A percentile compares a stretch with the other conserved stretches of the same genome.
phyloP scores from a whole-genome alignment of 2,797 vertebrate species.

The Toxotes lorentzi region DNA sequence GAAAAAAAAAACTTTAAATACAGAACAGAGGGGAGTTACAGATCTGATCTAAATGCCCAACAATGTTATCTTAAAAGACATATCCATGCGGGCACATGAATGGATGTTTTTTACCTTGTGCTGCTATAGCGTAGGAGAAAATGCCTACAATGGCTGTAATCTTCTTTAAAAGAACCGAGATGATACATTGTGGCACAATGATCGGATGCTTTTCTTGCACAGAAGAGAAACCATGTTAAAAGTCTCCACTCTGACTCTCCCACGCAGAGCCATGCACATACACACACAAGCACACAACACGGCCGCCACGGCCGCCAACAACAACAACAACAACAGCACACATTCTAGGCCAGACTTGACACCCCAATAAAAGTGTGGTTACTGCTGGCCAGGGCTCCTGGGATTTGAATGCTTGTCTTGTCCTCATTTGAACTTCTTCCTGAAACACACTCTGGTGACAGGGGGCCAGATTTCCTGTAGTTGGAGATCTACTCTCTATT shows the following conservation, averaged over 20 bases:
- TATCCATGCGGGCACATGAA: slow-evolving; percentile 50
- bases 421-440: slow-evolving; percentile 85
- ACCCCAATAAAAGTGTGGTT: slow-evolving; percentile 84
- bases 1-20: slow-evolving; percentile 3
- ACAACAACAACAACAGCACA: slow-evolving; percentile 65
- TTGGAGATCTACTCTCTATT: slow-evolving; percentile 66
- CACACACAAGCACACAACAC: slow-evolving; percentile 39
- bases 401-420: slow-evolving; percentile 76
- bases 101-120: slow-evolving; percentile 47
- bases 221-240: slow-evolving; percentile 62
- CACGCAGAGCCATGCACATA: slow-evolving; percentile 48
- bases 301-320: slow-evolving; percentile 32
- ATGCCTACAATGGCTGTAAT: slow-evolving; percentile 52
- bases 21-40: neutral
- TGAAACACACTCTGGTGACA: slow-evolving; percentile 77
- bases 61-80: slow-evolving; percentile 15
- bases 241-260: slow-evolving; percentile 58
- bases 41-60: slow-evolving; percentile 23
- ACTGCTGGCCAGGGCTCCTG: slow-evolving; percentile 80
- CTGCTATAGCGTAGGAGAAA: slow-evolving; percentile 41
- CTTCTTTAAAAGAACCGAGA: slow-evolving; percentile 44
- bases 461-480: slow-evolving; percentile 77
- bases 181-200: slow-evolving; percentile 52
- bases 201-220: slow-evolving; percentile 63
- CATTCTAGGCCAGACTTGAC: slow-evolving; percentile 76